Conservation (phyloP, 2,888 invertebrate species). For the Drosophila anomelani region DNA sequence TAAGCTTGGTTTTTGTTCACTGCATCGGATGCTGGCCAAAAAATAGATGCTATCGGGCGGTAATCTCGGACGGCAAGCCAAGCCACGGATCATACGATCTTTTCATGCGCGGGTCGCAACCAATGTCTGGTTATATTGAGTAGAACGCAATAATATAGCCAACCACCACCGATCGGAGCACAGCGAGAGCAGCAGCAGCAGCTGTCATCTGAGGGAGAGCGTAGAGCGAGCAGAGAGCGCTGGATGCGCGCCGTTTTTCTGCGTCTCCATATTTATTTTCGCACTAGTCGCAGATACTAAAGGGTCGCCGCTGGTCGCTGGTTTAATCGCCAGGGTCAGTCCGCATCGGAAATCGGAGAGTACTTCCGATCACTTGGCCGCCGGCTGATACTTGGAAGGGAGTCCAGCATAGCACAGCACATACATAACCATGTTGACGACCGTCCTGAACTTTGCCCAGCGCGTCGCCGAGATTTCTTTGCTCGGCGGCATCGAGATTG, state of each 20-base stretch:
- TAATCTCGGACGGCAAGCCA: conserved; percentile 30
- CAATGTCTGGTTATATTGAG: conserved; percentile 73
- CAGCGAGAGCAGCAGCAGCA: conserved; percentile 27
- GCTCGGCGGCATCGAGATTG: conserved; percentile 82
- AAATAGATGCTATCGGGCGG: conserved; percentile 21
- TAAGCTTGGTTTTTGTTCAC: conserved; percentile 16
- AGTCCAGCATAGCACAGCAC: conserved; percentile 12
- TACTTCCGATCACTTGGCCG: conserved; percentile 49
- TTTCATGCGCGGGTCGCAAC: conserved; percentile 70
- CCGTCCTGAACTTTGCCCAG: conserved; percentile 77
- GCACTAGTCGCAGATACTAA: conserved; percentile 35
- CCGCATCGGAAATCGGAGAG: conserved; percentile 5
- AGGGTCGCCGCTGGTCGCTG: conserved; percentile 17
- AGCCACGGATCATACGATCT: conserved; percentile 76
- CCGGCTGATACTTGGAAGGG: conserved; percentile 38
- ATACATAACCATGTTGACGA: conserved; percentile 67
- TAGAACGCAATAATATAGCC: conserved; percentile 72
- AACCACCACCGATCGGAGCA: conserved; percentile 22
- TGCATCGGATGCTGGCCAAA: conserved; percentile 34
- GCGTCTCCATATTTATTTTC: conserved; percentile 29
- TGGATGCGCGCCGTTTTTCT: conserved; percentile 54
- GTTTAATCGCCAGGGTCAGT: conserved; percentile 30
- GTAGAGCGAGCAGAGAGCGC: conserved; percentile 32
- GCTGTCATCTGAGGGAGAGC: conserved; percentile 25
- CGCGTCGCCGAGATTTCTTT: conserved; percentile 81